A percentile compares a stretch with the other conserved stretches of the same genome.
Evolutionary conservation across 2,888 invertebrate genomes (phyloP).

Genomic region (Phrixothrix hirtus): DNA sequence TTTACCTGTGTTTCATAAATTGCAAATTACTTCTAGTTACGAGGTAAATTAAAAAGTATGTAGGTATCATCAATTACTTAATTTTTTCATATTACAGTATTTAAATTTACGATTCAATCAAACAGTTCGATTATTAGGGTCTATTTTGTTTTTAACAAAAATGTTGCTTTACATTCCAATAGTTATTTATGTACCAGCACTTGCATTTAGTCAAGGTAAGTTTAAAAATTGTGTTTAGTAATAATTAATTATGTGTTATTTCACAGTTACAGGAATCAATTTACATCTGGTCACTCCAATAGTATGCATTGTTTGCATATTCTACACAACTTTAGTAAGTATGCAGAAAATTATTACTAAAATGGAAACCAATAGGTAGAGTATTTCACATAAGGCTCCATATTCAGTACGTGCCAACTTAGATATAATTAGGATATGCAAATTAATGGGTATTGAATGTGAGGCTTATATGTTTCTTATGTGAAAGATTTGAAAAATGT

Average conservation of each 20-base stretch:
- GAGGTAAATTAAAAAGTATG: constrained; percentile 59
- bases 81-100: constrained; percentile 61
- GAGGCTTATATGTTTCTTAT: no score
- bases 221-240: constrained; percentile 7
- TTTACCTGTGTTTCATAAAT: constrained; percentile 73
- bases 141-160: constrained; percentile 70
- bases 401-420: no score
- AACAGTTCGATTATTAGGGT: constrained; percentile 69
- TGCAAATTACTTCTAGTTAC: constrained; percentile 75
- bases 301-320: constrained; percentile 86
- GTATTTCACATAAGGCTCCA: no score
- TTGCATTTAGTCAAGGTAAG: constrained; percentile 81
- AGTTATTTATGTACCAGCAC: constrained; percentile 85
- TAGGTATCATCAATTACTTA: neutral
- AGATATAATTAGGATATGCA: no score
- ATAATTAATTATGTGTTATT: constrained; percentile 9
- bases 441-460: no score
- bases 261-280: constrained; percentile 79
- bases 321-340: constrained; percentile 88
- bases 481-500: no score
- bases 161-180: constrained; percentile 80
- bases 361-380: no score
- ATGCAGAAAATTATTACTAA: neutral
- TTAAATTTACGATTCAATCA: constrained; percentile 69
- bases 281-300: constrained; percentile 78